These are phyloP conservation scores for Hypsopygia costalis DNA, from an alignment of 2,888 invertebrate genomes.

Conservation along the genomic window DNA sequence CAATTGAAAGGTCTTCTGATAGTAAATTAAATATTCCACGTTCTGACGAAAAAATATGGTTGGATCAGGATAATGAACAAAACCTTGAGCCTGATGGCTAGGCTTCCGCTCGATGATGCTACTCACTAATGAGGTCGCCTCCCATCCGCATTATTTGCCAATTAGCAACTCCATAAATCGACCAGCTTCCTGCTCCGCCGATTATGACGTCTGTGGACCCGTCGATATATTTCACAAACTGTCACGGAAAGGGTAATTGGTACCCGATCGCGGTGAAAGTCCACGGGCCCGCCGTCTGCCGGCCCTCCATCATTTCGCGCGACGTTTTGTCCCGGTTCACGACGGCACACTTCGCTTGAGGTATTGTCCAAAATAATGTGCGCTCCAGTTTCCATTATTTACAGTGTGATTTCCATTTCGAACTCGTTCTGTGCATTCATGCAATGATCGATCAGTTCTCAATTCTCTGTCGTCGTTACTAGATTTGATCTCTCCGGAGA, in stretches of 20 bases:
- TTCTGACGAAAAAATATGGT: background rate
- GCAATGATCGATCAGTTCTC: conserved; percentile 5
- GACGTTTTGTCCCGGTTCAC: conserved; percentile 34
- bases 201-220: conserved; percentile 33
- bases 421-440: conserved; percentile 3
- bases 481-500: background rate
- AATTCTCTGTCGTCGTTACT: conserved; percentile 1
- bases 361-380: conserved; percentile 12
- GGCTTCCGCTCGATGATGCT: conserved; percentile 6
- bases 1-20: too few relatives aligned
- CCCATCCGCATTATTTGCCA: conserved; percentile 8
- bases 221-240: conserved; percentile 15
- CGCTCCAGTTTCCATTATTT: conserved; percentile 10
- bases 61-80: conserved; percentile 5
- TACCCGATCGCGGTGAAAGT: conserved; percentile 60
- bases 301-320: conserved; percentile 34
- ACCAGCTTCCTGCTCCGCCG: conserved; percentile 15
- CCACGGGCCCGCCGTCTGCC: conserved; percentile 27
- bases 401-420: conserved; percentile 8
- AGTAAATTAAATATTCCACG: too few relatives aligned
- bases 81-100: conserved; percentile 4
- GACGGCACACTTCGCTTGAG: conserved; percentile 10
- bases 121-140: conserved; percentile 7
- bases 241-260: conserved; percentile 49
- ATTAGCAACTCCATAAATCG: conserved; percentile 6